phyloP scores from a whole-genome alignment of 2,797 vertebrate genomes.

The Clarias laeviceps region DNA sequence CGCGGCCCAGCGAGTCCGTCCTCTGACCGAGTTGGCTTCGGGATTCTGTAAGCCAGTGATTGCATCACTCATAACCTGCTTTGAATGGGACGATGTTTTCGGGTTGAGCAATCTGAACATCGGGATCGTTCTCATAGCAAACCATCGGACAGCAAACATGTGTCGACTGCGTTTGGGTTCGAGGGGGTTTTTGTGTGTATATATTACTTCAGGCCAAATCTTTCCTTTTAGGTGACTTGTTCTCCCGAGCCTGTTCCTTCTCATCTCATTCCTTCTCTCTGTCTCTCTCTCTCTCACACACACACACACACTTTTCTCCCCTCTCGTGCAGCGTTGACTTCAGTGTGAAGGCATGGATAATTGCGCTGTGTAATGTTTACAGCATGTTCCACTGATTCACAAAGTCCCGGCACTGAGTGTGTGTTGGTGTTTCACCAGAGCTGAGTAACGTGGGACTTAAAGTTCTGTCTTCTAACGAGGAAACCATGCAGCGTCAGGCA shows the following conservation, averaged over 20 bases:
- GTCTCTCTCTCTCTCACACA: not conserved
- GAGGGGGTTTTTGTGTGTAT: not conserved
- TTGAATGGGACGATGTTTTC: slow-evolving; percentile 19
- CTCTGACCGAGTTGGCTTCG: slow-evolving; percentile 17
- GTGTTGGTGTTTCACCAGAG: slow-evolving; percentile 69
- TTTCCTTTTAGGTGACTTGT: slow-evolving; percentile 6
- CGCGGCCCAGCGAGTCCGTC: not conserved
- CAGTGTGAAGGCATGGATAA: slow-evolving; percentile 71
- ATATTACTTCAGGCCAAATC: not conserved
- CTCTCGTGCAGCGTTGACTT: slow-evolving; percentile 61
- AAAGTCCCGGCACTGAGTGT: slow-evolving; percentile 76
- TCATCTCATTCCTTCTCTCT: not conserved
- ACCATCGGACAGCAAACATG: slow-evolving; percentile 5
- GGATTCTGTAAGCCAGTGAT: not conserved
- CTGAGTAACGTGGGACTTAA: slow-evolving; percentile 55
- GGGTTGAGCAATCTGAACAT: slow-evolving; percentile 35
- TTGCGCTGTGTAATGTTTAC: slow-evolving; percentile 70
- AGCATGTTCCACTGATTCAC: slow-evolving; percentile 78
- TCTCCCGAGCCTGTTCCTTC: not conserved
- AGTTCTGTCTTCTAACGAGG: slow-evolving; percentile 65
- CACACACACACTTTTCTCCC: not conserved
- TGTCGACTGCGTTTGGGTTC: not conserved
- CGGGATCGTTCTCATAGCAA: slow-evolving; percentile 11
- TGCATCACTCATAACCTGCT: slow-evolving; percentile 1
- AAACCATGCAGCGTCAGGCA: slow-evolving; percentile 63